A percentile compares a stretch with the other conserved stretches of the same genome.
Conservation (phyloP, 2,888 invertebrate species). For the Dryocosmus kuriphilus region DNA sequence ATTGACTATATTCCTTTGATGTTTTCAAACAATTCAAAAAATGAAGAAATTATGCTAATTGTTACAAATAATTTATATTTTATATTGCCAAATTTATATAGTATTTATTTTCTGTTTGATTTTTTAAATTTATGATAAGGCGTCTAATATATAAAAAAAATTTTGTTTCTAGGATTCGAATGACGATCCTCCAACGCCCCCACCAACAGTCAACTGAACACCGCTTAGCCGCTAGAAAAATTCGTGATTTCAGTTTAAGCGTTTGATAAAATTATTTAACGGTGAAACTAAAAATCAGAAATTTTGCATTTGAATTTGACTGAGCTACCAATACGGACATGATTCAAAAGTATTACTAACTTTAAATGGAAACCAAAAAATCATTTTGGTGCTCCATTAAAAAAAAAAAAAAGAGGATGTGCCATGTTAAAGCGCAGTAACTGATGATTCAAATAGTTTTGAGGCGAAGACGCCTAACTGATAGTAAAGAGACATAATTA, state of each 20-base stretch:
- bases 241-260: constrained; percentile 14
- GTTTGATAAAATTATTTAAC: constrained; percentile 17
- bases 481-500: not conserved
- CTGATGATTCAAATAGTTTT: not conserved
- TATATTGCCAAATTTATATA: not conserved
- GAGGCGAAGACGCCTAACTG: too few relatives aligned
- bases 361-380: not conserved
- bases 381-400: not conserved
- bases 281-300: constrained; percentile 19
- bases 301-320: constrained; percentile 21
- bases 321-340: not conserved
- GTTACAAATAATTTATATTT: too few relatives aligned
- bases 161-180: constrained; percentile 39
- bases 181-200: constrained; percentile 42
- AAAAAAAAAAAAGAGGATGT: constrained; percentile 1
- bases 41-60: too few relatives aligned
- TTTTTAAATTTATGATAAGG: not conserved
- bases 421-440: constrained; percentile 4
- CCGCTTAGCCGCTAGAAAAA: not conserved
- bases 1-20: too few relatives aligned
- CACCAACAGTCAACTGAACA: constrained; percentile 43
- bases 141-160: not conserved
- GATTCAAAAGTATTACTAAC: constrained; percentile 16
- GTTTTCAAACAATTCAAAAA: too few relatives aligned
- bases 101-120: not conserved